Evolutionary conservation across 2,113 vertebrate species (phyloP).

Genomic region (Planiliza haematocheilus): DNA sequence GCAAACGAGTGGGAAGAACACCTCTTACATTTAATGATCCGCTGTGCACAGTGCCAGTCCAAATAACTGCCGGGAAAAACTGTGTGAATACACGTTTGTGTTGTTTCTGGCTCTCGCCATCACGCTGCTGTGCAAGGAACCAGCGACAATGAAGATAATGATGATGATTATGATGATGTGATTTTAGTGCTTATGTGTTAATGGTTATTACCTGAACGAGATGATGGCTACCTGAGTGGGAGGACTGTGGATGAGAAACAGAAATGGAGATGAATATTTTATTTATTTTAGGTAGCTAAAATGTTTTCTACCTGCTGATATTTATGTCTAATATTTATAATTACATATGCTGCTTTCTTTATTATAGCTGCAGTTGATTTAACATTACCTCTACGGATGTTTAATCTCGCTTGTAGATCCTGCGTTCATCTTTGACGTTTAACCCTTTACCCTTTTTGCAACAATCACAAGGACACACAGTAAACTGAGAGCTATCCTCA

Average conservation of each 20-base stretch:
- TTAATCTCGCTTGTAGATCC: conserved; percentile 3
- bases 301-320: conserved; percentile 13
- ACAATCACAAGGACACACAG: too few species aligned
- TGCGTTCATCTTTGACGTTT: conserved; percentile 8
- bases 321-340: background rate
- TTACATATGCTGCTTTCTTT: background rate
- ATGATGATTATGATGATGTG: conserved; percentile 69
- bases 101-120: conserved; percentile 58
- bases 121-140: conserved; percentile 63
- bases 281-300: conserved; percentile 2
- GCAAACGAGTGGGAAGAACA: conserved; percentile 57
- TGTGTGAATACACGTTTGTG: conserved; percentile 66
- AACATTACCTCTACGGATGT: background rate
- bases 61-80: conserved; percentile 62
- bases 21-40: conserved; percentile 73
- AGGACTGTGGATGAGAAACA: conserved; percentile 36
- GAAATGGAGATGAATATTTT: conserved; percentile 24
- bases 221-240: conserved; percentile 58
- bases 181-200: conserved; percentile 74
- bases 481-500: too few species aligned
- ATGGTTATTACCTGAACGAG: conserved; percentile 72
- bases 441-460: background rate
- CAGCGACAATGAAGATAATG: conserved; percentile 56
- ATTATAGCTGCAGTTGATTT: conserved; percentile 4
- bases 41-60: conserved; percentile 57